Conservation (phyloP, 2,888 invertebrate genomes). For the Caenorhabditis sp. region DNA sequence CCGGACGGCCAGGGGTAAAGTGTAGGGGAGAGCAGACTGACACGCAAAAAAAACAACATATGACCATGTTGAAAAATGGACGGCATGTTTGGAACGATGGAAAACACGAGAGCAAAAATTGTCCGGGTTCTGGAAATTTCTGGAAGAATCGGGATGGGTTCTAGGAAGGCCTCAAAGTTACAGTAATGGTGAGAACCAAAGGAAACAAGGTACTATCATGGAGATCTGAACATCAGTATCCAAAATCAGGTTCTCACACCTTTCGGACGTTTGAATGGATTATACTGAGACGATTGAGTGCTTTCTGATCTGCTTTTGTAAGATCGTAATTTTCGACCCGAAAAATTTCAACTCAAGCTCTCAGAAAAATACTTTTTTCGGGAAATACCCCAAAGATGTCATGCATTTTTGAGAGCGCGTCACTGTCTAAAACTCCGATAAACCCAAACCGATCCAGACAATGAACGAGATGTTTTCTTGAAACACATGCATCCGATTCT, state of each 20-base stretch:
- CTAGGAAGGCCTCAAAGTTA: background rate
- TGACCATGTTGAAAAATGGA: conserved; percentile 60
- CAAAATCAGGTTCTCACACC: no score
- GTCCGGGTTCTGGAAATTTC: background rate
- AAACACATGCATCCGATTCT: conserved; percentile 11
- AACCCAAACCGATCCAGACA: conserved; percentile 22
- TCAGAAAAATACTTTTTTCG: background rate
- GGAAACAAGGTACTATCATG: no score
- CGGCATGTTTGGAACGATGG: conserved; percentile 24
- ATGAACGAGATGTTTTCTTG: background rate
- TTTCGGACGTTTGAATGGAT: no score
- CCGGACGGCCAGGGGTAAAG: conserved; percentile 24
- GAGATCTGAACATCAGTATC: no score
- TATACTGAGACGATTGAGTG: no score
- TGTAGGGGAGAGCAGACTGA: conserved; percentile 17
- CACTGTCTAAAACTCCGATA: conserved; percentile 9
- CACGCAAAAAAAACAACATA: conserved; percentile 56
- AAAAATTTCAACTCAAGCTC: background rate
- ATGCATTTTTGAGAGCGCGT: conserved; percentile 53
- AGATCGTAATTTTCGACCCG: no score
- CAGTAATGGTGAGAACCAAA: no score
- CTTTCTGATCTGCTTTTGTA: no score
- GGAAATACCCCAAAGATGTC: conserved; percentile 10
- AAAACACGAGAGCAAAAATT: conserved; percentile 45
- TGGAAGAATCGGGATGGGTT: background rate